Base-by-base conservation (phyloP, 2,113 vertebrate species). In the Psittacara wagleri region DNA sequence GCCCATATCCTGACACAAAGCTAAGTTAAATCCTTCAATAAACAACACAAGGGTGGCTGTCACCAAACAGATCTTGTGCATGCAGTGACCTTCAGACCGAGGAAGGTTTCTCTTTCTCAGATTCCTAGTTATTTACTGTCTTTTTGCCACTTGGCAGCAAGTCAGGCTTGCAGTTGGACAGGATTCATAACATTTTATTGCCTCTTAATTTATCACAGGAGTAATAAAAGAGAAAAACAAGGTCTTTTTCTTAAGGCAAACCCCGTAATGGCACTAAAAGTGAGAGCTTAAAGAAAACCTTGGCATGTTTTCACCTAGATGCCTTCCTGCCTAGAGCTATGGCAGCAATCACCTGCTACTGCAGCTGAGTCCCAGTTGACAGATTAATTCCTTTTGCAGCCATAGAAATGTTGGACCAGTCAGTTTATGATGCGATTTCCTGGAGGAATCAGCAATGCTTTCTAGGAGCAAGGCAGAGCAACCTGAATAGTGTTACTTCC, bases 1-100 rank as follows among this genome's bases (percentile, higher is more conserved):
- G 7, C 12, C 0, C 22, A 10, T 1, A 0, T 18, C 25, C 61
- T 64, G 41, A 5, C 61, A 41, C 57, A 27, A 25, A 78, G 55
- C 61, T 37, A 0, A 1, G 2, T 41, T 19, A 35, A 73, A 10
- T 44, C 48, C 6, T 55, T 44, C 62, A 9, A 2, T 9, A 10
- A 25, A 10, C 69, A 69, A 25, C 67, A 1, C 18, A 13, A 11
- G 37, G 62, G 43, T 23, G 18, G 59, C 24, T 39, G 31, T 62
- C 39, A 35, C 25, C 27, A 10, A 20, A n/a, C 46, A 78, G 54
- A 3, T 67, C 48, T 31, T 29, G 44, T 10, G 14, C 22, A 1
- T 8, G 63, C 68, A 41, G 68, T 1, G 12, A 28, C 48, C 62
- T 33, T 85, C 66, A 55, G 17, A 4, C 41, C 1, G 2, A 75